phyloP scores from a whole-genome alignment of 1,140 invertebrate genomes.

The Frieseomelitta varia region DNA sequence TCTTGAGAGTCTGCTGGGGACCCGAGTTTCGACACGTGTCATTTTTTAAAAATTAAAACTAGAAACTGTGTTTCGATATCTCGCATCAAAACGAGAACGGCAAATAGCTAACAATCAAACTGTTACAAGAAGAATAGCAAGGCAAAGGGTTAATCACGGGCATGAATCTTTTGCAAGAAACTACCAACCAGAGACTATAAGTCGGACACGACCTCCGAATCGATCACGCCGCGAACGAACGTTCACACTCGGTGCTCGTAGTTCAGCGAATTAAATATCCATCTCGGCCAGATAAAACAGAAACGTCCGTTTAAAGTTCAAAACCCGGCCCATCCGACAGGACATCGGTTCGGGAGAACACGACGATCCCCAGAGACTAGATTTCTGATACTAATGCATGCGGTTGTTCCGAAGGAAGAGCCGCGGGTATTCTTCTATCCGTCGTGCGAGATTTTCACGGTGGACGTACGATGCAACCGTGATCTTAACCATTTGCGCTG shows the following conservation, averaged over 20 bases:
- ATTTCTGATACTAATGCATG: constrained; percentile 57
- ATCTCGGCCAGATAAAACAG: neutral
- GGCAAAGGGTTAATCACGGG: neutral
- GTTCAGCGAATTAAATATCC: neutral
- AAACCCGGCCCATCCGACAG: constrained; percentile 5
- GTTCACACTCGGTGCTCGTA: neutral
- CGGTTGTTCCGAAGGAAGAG: constrained; percentile 22
- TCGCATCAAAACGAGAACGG: neutral
- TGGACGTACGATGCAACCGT: constrained; percentile 32
- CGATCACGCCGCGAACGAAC: neutral
- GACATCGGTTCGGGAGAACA: constrained; percentile 36
- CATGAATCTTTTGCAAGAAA: neutral
- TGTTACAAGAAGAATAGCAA: neutral
- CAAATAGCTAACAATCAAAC: neutral
- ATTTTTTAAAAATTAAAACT: neutral
- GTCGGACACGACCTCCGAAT: neutral
- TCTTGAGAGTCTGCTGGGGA: neutral
- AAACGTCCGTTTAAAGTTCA: neutral
- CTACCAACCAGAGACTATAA: neutral
- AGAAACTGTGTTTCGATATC: neutral
- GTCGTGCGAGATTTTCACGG: constrained; percentile 47
- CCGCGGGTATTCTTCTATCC: too few species aligned
- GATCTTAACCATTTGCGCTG: too few species aligned
- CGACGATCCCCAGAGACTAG: constrained; percentile 23
- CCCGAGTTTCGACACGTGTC: neutral